A percentile compares a stretch with the other conserved stretches of the same genome.
These are phyloP conservation scores for human DNA, from an alignment of 2,113 vertebrate genomes.

Conservation along the genomic window DNA sequence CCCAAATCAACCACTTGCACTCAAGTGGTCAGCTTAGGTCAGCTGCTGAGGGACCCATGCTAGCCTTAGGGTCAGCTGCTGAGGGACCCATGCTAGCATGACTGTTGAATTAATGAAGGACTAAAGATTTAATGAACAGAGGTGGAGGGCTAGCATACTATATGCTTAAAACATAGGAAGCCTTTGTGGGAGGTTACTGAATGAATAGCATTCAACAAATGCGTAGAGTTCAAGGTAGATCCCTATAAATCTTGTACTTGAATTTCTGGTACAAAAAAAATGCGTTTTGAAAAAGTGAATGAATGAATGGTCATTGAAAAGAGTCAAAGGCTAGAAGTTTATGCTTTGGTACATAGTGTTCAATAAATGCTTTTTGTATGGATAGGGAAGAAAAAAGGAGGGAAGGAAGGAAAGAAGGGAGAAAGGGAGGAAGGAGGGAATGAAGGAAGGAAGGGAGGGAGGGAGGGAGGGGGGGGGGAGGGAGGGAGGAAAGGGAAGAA, in stretches of 20 bases:
- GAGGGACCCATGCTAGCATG: not conserved
- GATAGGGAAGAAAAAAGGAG: not conserved
- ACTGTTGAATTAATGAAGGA: not conserved
- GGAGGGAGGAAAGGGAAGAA: no score
- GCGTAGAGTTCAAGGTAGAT: not conserved
- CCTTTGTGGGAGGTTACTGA: not conserved
- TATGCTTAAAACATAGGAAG: not conserved
- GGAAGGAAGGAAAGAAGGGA: accelerated
- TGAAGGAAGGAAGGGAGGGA: not conserved
- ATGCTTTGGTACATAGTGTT: not conserved
- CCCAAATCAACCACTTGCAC: not conserved
- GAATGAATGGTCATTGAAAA: no score
- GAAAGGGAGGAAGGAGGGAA: accelerated
- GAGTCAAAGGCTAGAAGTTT: not conserved
- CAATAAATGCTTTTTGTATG: not conserved
- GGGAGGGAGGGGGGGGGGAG: accelerated
- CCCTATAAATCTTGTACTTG: not conserved
- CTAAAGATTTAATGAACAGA: not conserved
- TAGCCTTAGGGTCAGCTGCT: not conserved
- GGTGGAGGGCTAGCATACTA: not conserved
- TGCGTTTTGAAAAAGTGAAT: not conserved
- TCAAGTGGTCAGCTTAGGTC: not conserved
- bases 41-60: not conserved
- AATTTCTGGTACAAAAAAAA: not conserved
- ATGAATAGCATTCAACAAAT: not conserved